Base-by-base conservation (phyloP, 2,797 vertebrate species). In the Aselliscus stoliczkanus region DNA sequence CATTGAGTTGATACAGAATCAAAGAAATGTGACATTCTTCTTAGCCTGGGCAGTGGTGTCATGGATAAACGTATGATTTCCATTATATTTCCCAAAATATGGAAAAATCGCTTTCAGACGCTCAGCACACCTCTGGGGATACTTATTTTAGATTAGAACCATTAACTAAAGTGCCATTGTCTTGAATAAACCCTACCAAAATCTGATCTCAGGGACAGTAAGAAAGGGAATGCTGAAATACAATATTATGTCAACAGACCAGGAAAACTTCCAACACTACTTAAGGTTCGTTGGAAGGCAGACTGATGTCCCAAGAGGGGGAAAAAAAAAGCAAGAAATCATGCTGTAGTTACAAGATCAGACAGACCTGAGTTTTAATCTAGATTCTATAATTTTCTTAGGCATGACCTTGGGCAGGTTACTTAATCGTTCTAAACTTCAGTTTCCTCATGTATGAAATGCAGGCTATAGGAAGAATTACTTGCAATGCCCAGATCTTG, bases 21-120 rank as follows among this genome's bases (percentile, higher is more conserved):
- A 97, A 97, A 97, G 95, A 96, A 96, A 96, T 67, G 79, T 91
- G 79, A 95, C 90, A 92, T 95, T 95, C 92, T 92, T 58, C 29
- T 93, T 88, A 79, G 94, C 65, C 42, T 64, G 82, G 93, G 85
- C 58, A 95, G 76, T 80, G 94, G 90, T 97, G 70, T 94, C 90
- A 93, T 86, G 60, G 73, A 47, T 90, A 89, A 95, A 95, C 52
- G 83, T 95, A 87, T 95, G 97, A 96, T 96, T 96, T 95, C 85
- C 77, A 96, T 97, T 97, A 95, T 52, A 89, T 90, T 96, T 96
- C 60, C 87, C 79, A 64, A 96, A 97, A 96, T 92, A 93, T 67
- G 56, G 96, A 96, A 93, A 96, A 97, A 97, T 95, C 70, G 0
- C 77, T 96, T 94, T 97, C 96, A 97, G 96, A 92, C 73, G 58